Evolutionary conservation across 64 coral and sea anemone genomes (phyloP).

Genomic region (Pocillopora verrucosa): DNA sequence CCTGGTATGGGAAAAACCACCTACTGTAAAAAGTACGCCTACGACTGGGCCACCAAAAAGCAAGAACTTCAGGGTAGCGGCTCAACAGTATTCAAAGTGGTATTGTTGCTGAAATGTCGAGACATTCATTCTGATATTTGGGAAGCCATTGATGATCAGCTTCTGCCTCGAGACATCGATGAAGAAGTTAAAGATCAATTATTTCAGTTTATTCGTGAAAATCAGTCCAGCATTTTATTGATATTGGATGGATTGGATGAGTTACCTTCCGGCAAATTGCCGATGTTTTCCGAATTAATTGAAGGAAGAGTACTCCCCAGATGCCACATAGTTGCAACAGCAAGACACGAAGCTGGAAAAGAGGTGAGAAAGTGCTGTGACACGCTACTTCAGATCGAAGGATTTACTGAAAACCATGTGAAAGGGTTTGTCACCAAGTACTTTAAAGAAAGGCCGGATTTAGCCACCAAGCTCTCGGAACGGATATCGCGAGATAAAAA

Average conservation of each 20-base stretch:
- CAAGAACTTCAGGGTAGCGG: not conserved
- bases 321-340: not conserved
- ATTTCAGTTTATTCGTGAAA: conserved; percentile 1
- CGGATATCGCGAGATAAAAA: not conserved
- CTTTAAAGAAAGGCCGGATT: not conserved
- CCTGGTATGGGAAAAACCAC: no score
- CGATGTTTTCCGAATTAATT: not conserved
- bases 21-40: no score
- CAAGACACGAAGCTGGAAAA: conserved; percentile 8
- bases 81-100: not conserved
- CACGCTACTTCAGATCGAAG: conserved; percentile 18
- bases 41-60: conserved; percentile 14
- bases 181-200: not conserved
- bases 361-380: conserved; percentile 13
- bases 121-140: conserved; percentile 10
- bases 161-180: conserved; percentile 25
- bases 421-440: not conserved
- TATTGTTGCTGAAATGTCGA: conserved; percentile 30
- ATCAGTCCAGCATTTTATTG: conserved; percentile 27
- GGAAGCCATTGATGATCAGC: conserved; percentile 31
- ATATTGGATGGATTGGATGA: conserved; percentile 45
- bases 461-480: not conserved
- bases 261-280: not conserved
- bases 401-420: not conserved
- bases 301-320: not conserved